Percentiles rank a stretch among this genome's conserved stretches.
These are phyloP conservation scores for Stegostoma tigrinum DNA, from an alignment of 2,113 vertebrate genomes.

Conservation along the genomic window DNA sequence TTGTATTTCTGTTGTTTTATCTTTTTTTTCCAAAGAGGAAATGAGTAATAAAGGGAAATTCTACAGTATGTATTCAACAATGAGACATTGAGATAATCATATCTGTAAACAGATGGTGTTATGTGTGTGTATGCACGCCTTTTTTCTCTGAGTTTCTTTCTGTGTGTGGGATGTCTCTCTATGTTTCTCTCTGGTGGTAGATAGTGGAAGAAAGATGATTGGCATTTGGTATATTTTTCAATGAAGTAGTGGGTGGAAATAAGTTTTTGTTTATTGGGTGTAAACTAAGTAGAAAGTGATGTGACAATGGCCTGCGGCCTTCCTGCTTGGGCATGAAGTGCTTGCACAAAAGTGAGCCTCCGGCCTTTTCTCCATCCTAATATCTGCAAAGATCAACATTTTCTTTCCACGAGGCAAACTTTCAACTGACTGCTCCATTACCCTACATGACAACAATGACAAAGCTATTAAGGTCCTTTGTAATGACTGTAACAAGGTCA, in stretches of 20 bases:
- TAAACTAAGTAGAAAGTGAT: neutral
- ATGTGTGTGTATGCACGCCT: neutral
- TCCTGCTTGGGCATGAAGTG: neutral
- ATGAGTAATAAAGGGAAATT: conserved; percentile 33
- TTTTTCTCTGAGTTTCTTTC: neutral
- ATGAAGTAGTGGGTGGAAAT: neutral
- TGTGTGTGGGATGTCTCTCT: neutral
- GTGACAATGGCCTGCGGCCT: neutral
- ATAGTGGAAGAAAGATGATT: neutral
- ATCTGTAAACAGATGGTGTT: neutral
- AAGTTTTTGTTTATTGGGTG: neutral
- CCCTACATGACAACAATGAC: neutral
- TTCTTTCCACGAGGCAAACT: neutral
- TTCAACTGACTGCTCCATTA: neutral
- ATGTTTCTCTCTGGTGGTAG: neutral
- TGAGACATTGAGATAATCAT: neutral
- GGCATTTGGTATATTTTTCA: neutral
- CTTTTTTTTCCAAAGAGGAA: conserved; percentile 33
- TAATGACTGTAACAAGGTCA: too few species aligned
- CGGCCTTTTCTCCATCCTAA: neutral
- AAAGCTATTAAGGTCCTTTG: neutral
- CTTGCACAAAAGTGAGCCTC: neutral
- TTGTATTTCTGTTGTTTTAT: neutral
- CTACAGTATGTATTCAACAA: neutral
- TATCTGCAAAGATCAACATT: neutral